Evolutionary conservation across 2,888 invertebrate species (phyloP), one percentile per base, ranked within the genome.

Genomic region (Eulithis prunata): DNA sequence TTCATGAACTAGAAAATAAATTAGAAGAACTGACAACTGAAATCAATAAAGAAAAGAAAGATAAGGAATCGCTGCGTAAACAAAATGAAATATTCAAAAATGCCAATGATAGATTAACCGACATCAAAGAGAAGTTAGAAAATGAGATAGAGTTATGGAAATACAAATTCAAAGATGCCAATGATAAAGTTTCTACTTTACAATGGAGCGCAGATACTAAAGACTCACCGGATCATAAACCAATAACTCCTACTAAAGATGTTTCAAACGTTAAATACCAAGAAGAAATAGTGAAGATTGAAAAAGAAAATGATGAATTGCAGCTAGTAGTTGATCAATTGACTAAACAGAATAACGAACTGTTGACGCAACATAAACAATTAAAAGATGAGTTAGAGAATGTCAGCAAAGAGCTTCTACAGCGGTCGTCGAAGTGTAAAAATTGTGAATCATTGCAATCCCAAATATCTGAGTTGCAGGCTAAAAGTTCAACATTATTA

Each of bases 61-160:
- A 98, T 73, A 97, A 96, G 79, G 95, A 95, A 59, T 93, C 94
- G 55, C 81, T 97, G 3, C 79, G 92, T 45, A 96, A 96, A 79
- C 95, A 95, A 82, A 94, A 97, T 60, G 97, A 97, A 78, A 94
- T 96, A 4, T 88, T 98, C 56, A 95, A 95, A 14, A 93, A 95
- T 41, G 96, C 96, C 1, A 97, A 97, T 81, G 97, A 97, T 57
- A 94, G 95, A 68, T 94, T 97, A 81, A 89, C 95, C 1, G 97
- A 97, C 79, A 95, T 96, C 87, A 97, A 97, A 86, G 97, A 97
- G 80, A 95, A 96, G 70, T 95, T 97, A 84, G 97, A 97, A 75
- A 94, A 94, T 80, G 96, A 97, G 81, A 90, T 97, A 21, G 94
- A 96, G 70, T 92, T 95, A 78, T 96, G 95, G 92, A 95, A 96